phyloP scores from a whole-genome alignment of 2,113 vertebrate genomes.

The Trochalopteron elliotii region DNA sequence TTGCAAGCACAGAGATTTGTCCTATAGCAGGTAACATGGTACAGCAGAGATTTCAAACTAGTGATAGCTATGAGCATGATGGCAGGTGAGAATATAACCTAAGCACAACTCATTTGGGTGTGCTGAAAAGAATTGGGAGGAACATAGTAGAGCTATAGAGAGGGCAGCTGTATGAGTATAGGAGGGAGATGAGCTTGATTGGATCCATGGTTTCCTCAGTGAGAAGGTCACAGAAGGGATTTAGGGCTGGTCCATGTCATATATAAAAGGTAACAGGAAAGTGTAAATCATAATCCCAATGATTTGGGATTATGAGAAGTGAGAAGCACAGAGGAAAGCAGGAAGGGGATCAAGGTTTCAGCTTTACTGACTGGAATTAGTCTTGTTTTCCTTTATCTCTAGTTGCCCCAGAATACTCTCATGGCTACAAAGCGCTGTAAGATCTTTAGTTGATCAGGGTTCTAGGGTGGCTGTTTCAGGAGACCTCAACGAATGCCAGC shows the following conservation, averaged over 20 bases:
- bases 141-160: not conserved
- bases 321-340: constrained; percentile 3
- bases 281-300: constrained; percentile 14
- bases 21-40: not conserved
- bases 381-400: constrained; percentile 14
- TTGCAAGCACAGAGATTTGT: not conserved
- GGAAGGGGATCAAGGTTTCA: constrained; percentile 20
- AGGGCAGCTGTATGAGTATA: not conserved
- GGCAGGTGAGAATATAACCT: not conserved
- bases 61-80: not conserved
- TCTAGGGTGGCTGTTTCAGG: not conserved
- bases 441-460: not conserved
- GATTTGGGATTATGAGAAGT: constrained; percentile 2
- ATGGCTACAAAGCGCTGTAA: not conserved
- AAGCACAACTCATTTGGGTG: not conserved
- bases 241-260: not conserved
- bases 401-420: not conserved
- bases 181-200: not conserved
- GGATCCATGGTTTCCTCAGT: not conserved
- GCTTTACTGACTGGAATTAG: constrained; percentile 10
- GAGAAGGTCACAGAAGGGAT: not conserved
- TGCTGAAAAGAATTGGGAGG: not conserved
- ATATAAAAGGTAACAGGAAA: constrained; percentile 18
- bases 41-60: not conserved
- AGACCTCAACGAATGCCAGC: not conserved